phyloP scores from a whole-genome alignment of 2,888 invertebrate genomes.

The Chironomus tentans region DNA sequence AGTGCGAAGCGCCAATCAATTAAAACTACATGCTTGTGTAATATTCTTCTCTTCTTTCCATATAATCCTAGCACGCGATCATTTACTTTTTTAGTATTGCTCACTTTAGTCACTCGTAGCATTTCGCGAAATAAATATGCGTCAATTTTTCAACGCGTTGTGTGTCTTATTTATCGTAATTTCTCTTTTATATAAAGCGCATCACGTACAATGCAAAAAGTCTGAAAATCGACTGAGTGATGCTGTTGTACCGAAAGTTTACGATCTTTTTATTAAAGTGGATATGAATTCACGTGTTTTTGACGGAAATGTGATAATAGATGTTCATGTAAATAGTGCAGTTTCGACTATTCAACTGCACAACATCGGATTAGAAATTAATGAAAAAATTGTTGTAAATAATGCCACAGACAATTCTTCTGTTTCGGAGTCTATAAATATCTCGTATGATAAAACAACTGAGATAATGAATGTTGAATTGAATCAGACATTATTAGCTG shows the following conservation, averaged over 20 bases:
- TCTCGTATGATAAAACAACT: conserved; percentile 31
- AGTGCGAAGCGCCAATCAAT: conserved; percentile 8
- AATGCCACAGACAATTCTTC: not conserved
- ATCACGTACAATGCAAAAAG: not conserved
- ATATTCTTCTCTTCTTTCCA: not conserved
- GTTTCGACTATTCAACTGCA: conserved; percentile 7
- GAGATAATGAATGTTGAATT: conserved; percentile 40
- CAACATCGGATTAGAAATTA: conserved; percentile 8
- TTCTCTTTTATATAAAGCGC: not conserved
- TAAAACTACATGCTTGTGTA: not conserved
- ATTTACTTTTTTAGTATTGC: not conserved
- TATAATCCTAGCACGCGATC: not conserved
- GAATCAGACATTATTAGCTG: conserved; percentile 41
- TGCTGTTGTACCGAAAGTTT: conserved; percentile 4
- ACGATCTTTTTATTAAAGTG: conserved; percentile 18
- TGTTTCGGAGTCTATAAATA: not conserved
- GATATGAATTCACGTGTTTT: conserved; percentile 9
- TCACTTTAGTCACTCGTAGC: conserved; percentile 6
- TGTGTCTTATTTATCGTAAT: conserved; percentile 5
- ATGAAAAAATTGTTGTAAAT: not conserved
- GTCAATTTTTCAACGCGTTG: not conserved
- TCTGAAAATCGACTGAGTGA: not conserved
- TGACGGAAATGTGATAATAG: conserved; percentile 16
- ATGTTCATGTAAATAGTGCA: not conserved
- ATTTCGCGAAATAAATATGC: conserved; percentile 8